Conservation (phyloP, 2,888 invertebrate genomes). For the Calephelis perditalis region DNA sequence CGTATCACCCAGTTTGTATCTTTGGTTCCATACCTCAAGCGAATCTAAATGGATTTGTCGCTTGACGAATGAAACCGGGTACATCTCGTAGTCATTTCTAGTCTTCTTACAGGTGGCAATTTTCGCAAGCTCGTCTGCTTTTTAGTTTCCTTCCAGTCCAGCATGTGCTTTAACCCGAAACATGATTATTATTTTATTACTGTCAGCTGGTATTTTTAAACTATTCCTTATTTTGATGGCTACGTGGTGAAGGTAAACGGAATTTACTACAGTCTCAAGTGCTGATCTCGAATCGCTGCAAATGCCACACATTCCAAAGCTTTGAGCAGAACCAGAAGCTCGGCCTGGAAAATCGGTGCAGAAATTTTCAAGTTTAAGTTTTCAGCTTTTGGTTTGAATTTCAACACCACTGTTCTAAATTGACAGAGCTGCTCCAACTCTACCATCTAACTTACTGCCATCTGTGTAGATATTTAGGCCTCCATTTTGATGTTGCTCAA, state of each 20-base stretch:
- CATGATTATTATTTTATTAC: neutral
- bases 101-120: neutral
- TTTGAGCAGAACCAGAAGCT: constrained; percentile 13
- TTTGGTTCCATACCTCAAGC: too few species aligned
- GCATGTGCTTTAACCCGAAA: constrained; percentile 20
- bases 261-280: neutral
- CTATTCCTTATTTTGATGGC: neutral
- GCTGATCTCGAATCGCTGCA: constrained; percentile 16
- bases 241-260: constrained; percentile 3
- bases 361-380: neutral
- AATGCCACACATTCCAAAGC: neutral
- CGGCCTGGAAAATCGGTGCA: constrained; percentile 20
- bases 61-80: neutral
- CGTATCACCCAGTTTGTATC: too few species aligned
- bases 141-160: constrained; percentile 20
- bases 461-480: constrained; percentile 4
- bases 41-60: neutral
- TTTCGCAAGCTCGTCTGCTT: neutral
- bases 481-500: neutral
- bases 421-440: constrained; percentile 16
- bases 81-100: neutral
- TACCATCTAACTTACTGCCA: constrained; percentile 17
- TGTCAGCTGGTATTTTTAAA: neutral
- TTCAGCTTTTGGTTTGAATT: neutral
- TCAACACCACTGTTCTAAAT: neutral